Conservation (phyloP, 2,113 vertebrate species). For the Oxyura jamaicensis region DNA sequence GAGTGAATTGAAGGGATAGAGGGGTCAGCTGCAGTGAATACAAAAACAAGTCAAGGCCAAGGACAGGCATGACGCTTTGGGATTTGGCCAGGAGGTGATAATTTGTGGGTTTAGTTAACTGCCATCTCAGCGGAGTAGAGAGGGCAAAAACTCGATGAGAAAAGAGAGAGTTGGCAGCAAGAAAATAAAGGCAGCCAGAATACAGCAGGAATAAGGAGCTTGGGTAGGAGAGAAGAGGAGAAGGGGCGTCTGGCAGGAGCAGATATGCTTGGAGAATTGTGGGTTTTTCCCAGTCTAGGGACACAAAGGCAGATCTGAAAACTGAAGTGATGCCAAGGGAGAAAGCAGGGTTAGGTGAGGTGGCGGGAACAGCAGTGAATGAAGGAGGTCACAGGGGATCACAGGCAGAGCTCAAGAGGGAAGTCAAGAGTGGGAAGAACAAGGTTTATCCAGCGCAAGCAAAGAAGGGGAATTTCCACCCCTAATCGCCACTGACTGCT, state of each 20-base stretch:
- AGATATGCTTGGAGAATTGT: conserved; percentile 45
- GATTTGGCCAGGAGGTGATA: conserved; percentile 67
- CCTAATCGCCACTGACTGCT: fast-evolving
- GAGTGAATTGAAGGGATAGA: conserved; percentile 44
- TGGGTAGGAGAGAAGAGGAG: conserved; percentile 1
- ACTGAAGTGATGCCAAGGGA: neutral
- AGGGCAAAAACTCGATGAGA: conserved; percentile 33
- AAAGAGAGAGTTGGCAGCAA: conserved; percentile 34
- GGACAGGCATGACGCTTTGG: conserved; percentile 43
- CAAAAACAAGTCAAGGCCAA: conserved; percentile 54
- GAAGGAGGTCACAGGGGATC: neutral
- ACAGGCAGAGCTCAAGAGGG: neutral
- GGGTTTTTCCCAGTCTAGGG: neutral
- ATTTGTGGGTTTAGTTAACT: conserved; percentile 55
- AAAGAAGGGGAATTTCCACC: neutral
- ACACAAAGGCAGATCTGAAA: neutral
- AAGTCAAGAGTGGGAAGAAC: neutral
- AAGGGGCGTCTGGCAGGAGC: neutral
- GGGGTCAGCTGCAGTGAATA: conserved; percentile 52
- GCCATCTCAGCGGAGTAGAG: conserved; percentile 49
- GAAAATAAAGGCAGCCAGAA: conserved; percentile 32
- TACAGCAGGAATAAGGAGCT: conserved; percentile 34
- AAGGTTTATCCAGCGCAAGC: neutral
- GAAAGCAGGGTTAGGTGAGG: neutral
- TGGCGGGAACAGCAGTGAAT: neutral